A percentile compares a stretch with the other conserved stretches of the same genome.
These are phyloP conservation scores for Lagenorhynchus albirostris DNA, from an alignment of 2,113 vertebrate species.

Conservation along the genomic window DNA sequence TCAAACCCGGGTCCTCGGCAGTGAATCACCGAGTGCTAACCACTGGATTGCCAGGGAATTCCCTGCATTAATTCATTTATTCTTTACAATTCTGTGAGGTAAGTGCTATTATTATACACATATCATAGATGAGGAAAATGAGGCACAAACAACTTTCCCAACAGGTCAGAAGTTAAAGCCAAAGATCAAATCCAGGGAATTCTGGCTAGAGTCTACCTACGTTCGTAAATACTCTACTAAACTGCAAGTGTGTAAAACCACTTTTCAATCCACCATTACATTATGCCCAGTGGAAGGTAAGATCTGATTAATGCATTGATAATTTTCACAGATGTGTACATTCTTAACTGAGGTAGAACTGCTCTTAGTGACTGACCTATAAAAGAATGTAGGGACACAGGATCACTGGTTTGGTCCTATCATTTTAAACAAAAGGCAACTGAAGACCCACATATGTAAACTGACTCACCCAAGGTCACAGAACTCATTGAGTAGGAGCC, in stretches of 20 bases:
- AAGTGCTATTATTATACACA: background rate
- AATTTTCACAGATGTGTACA: background rate
- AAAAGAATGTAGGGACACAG: background rate
- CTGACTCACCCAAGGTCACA: background rate
- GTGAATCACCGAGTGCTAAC: background rate
- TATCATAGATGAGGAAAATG: background rate
- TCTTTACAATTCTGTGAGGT: background rate
- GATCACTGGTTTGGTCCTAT: background rate
- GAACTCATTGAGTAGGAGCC: background rate
- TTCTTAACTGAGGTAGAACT: background rate
- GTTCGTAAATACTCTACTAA: background rate
- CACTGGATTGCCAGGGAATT: background rate
- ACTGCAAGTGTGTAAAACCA: background rate
- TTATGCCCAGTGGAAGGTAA: background rate
- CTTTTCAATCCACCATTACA: background rate
- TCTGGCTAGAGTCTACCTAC: background rate
- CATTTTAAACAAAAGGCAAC: constrained; percentile 28
- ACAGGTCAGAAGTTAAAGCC: background rate
- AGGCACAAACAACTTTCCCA: constrained; percentile 1
- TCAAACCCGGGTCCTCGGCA: background rate
- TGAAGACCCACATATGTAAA: background rate
- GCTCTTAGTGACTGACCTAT: background rate
- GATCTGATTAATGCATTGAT: background rate
- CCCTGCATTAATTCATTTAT: background rate
- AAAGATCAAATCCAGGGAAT: background rate